Evolutionary conservation across 2,113 vertebrate species (phyloP), one percentile per base, ranked within the genome.

Genomic region (Corvus moneduloides): DNA sequence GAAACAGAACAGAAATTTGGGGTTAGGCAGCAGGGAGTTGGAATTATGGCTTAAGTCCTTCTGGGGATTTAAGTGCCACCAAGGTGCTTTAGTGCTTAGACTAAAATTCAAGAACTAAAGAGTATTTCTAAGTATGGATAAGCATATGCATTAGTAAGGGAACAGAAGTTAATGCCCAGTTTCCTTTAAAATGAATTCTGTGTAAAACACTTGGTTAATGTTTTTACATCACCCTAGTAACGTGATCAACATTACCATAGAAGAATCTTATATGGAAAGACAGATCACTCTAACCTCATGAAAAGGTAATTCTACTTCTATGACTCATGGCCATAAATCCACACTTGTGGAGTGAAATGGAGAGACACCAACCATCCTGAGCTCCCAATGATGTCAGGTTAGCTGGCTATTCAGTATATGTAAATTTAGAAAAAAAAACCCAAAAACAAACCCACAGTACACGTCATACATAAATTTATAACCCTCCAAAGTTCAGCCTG

Each of bases 231-330:
- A 96, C 93, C 93, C 35, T 94, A 72, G 86, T 90, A 97, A 94
- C 94, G 56, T 4, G 10, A 92, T 88, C 69, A 94, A 95, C 89
- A 90, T 95, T 91, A 89, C 73, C 79, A 94, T 85, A 84, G 93
- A 68, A 93, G 84, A 71, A 90, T 95, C 93, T 86, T 83, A 90
- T 89, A 91, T 78, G 92, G 95, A 94, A 96, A 96, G 63, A 94
- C 80, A 95, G 73, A 97, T 91, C 87, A 94, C 51, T 43, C 69
- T 81, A 89, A 82, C 62, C 76, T 96, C 91, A 95, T 79, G 87
- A 92, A 97, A 94, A 97, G 91, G 94, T 96, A 97, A 97, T 97
- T 97, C 87, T 94, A 71, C 86, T 97, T 96, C 81, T 93, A 86
- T 97, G 95, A 97, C 76, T 97, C 95, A 97, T 67, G 43, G 61